phyloP scores from a whole-genome alignment of 2,888 invertebrate species.

The Pocota personata region DNA sequence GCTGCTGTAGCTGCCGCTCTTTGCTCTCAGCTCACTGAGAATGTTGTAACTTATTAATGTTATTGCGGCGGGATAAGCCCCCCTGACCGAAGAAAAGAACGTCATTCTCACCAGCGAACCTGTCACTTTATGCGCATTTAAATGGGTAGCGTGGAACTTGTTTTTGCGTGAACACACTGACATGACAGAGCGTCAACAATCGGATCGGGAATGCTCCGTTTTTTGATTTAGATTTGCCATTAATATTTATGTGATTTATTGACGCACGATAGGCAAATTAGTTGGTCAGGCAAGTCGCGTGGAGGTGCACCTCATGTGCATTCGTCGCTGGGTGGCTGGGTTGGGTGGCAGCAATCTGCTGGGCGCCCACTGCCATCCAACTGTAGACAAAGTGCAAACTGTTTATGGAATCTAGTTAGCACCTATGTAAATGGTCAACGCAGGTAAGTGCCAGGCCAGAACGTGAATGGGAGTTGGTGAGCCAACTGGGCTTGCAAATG shows the following conservation, averaged over 20 bases:
- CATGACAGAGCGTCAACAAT: constrained; percentile 44
- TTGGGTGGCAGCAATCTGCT: constrained; percentile 20
- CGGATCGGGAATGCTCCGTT: constrained; percentile 37
- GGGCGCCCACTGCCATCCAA: constrained; percentile 17
- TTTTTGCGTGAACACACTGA: not conserved
- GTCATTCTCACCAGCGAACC: constrained; percentile 39
- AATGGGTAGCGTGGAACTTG: constrained; percentile 25
- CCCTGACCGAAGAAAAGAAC: constrained; percentile 39
- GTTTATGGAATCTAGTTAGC: constrained; percentile 67
- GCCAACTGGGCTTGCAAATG: constrained; percentile 25
- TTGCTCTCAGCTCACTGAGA: constrained; percentile 2
- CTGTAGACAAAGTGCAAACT: constrained; percentile 44
- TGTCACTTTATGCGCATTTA: constrained; percentile 52
- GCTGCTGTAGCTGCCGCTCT: not conserved
- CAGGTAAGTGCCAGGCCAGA: constrained; percentile 1
- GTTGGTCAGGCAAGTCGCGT: constrained; percentile 6
- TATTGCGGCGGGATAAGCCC: constrained; percentile 15
- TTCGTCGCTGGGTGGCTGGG: not conserved
- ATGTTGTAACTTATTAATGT: constrained; percentile 38
- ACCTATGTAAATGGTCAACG: constrained; percentile 33
- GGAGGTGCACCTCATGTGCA: not conserved
- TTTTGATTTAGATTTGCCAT: constrained; percentile 54
- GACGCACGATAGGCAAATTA: constrained; percentile 70
- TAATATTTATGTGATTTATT: constrained; percentile 73
- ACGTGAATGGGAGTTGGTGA: constrained; percentile 38